Conservation (phyloP, 1,140 invertebrate genomes). For the Ostrea edulis region DNA sequence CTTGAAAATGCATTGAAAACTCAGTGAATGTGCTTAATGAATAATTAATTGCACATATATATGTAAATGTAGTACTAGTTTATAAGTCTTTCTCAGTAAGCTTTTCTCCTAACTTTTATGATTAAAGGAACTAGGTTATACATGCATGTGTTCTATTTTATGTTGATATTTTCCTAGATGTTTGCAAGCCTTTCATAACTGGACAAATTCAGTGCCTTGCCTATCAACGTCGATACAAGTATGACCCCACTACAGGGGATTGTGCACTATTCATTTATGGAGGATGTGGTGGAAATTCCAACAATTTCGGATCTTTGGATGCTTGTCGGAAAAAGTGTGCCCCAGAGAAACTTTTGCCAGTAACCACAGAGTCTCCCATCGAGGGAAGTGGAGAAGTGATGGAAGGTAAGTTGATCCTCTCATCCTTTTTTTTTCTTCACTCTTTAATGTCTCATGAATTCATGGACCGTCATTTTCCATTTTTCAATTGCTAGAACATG, state of each 20-base stretch:
- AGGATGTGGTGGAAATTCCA: constrained; percentile 82
- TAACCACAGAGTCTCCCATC: not conserved
- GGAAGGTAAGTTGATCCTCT: not conserved
- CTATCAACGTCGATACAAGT: constrained; percentile 79
- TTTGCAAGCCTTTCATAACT: constrained; percentile 41
- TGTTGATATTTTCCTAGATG: constrained; percentile 41
- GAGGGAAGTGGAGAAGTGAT: not conserved
- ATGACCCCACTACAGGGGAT: constrained; percentile 73
- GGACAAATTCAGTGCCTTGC: constrained; percentile 59
- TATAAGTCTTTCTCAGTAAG: too few relatives aligned
- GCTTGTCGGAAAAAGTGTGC: constrained; percentile 63
- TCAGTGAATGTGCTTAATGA: too few relatives aligned
- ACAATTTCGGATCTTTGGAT: constrained; percentile 80
- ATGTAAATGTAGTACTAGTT: too few relatives aligned
- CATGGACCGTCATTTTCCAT: too few relatives aligned
- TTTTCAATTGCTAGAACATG: too few relatives aligned
- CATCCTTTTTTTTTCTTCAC: not conserved
- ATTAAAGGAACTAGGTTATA: too few relatives aligned
- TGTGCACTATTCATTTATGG: constrained; percentile 83
- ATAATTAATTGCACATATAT: too few relatives aligned
- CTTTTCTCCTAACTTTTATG: too few relatives aligned
- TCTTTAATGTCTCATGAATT: too few relatives aligned
- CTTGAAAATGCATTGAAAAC: too few relatives aligned
- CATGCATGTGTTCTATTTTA: not conserved
- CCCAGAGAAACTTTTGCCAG: constrained; percentile 7